Conservation (phyloP, 2,888 invertebrate species). For the Zaprionus obscuricornis region DNA sequence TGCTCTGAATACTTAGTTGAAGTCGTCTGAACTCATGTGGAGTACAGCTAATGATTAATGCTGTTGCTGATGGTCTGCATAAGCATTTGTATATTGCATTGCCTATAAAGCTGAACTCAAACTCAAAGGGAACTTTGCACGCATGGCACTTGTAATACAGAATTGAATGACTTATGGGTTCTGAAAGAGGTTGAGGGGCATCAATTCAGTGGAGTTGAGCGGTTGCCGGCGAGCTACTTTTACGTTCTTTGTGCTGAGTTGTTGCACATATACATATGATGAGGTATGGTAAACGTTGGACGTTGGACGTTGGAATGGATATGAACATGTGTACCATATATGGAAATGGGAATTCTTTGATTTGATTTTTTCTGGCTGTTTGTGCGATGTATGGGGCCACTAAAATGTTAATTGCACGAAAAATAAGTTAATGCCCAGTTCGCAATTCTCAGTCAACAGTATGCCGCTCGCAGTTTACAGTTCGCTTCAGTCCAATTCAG, state of each 20-base stretch:
- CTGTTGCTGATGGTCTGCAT: conserved; percentile 43
- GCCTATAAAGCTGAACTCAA: conserved; percentile 54
- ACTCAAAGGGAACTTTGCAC: conserved; percentile 54
- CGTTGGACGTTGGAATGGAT: not conserved
- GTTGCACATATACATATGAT: conserved; percentile 7
- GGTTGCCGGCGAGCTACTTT: conserved; percentile 46
- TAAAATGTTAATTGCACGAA: conserved; percentile 78
- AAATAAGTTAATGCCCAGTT: conserved; percentile 73
- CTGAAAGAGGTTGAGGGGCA: not conserved
- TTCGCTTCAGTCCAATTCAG: conserved; percentile 65
- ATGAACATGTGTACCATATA: conserved; percentile 5
- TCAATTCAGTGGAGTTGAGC: not conserved
- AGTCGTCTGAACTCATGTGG: conserved; percentile 22
- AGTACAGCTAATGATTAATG: conserved; percentile 63
- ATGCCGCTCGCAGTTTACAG: conserved; percentile 33
- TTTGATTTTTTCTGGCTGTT: conserved; percentile 70
- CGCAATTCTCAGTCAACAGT: conserved; percentile 5
- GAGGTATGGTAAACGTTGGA: too few relatives aligned
- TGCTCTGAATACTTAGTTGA: too few relatives aligned
- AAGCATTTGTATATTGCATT: conserved; percentile 32
- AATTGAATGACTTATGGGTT: conserved; percentile 54
- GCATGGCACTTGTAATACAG: conserved; percentile 66
- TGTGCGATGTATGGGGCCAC: conserved; percentile 51
- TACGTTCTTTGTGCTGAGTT: conserved; percentile 39
- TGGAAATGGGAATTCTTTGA: conserved; percentile 74